Evolutionary conservation across 1,140 invertebrate genomes (phyloP).

Genomic region (Cyclina sinensis): DNA sequence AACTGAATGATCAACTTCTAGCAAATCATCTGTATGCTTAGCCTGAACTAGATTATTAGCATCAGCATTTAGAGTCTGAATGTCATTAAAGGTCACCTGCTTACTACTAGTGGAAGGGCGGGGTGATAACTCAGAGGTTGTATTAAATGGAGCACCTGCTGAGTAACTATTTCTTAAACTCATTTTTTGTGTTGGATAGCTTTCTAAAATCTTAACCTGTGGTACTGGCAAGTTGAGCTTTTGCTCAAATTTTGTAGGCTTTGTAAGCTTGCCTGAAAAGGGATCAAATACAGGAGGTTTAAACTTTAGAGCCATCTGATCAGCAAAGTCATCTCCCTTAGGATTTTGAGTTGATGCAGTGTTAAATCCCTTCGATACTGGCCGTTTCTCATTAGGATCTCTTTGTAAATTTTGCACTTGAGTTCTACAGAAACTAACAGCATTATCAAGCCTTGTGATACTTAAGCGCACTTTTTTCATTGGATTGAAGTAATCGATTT

Average conservation of each 20-base stretch:
- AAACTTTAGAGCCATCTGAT: background rate
- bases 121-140: background rate
- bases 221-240: slow-evolving; percentile 40
- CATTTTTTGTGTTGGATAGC: background rate
- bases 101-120: background rate
- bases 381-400: background rate
- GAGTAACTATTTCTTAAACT: background rate
- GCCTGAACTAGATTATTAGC: background rate
- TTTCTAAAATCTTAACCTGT: slow-evolving; percentile 56
- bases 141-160: background rate
- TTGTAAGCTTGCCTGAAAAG: slow-evolving; percentile 16
- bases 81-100: background rate
- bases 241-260: slow-evolving; percentile 62
- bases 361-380: background rate
- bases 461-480: slow-evolving; percentile 41
- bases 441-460: slow-evolving; percentile 60
- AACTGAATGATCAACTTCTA: background rate
- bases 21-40: background rate
- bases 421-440: slow-evolving; percentile 60
- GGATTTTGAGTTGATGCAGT: background rate
- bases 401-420: background rate
- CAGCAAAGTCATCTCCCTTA: background rate
- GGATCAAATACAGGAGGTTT: slow-evolving; percentile 50
- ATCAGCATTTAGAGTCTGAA: background rate
- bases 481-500: slow-evolving; percentile 20